Base-by-base conservation (phyloP, 2,888 invertebrate species). In the Mechanitis messenoides region DNA sequence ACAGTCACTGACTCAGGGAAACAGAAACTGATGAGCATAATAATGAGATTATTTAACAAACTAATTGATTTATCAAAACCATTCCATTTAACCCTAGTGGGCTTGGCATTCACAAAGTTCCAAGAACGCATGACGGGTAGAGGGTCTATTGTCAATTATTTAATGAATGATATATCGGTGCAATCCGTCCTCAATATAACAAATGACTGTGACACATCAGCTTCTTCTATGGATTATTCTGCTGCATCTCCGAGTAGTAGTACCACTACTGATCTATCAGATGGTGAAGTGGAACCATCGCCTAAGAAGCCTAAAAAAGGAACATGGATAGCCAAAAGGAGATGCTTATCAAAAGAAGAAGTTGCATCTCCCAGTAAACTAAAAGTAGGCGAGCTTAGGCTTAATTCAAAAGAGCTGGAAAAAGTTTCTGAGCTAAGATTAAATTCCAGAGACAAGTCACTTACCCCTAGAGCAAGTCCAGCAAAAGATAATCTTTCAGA, bases 51-150 rank as follows among this genome's bases (percentile, higher is more conserved):
- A 70, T 95, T 95, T 75, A 93, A 93, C 77, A 93, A 94, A 75
- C 91, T 94, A 65, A 93, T 95, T 62, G 93, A 95, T 76, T 89
- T 93, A 68, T 91, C 92, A 38, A 93, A 93, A 84, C 94, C 94
- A 67, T 96, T 95, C 85, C 95, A 95, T 82, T 92, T 96, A 72
- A 95, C 95, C 0, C 84, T 95, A 59, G 89, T 96, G 63, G 96
- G 95, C n/a, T 85, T 95, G 74, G 94, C 95, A 31, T 95, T 95
- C 78, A 94, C 95, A 1, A 95, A 95, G 80, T 95, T 96, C 76
- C 93, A 93, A 72, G 95, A 94, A 71, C 91, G 93, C 63, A 92
- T 92, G 78, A 92, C 91, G 3, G 94, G 94, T 1, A 91, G 92
- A 68, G 92, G 93, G 72, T 94, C 94, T 12, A 94, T 95, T 71